Evolutionary conservation across 1,140 invertebrate genomes (phyloP), one percentile per base, ranked within the genome.

Genomic region (Halictus rubicundus): DNA sequence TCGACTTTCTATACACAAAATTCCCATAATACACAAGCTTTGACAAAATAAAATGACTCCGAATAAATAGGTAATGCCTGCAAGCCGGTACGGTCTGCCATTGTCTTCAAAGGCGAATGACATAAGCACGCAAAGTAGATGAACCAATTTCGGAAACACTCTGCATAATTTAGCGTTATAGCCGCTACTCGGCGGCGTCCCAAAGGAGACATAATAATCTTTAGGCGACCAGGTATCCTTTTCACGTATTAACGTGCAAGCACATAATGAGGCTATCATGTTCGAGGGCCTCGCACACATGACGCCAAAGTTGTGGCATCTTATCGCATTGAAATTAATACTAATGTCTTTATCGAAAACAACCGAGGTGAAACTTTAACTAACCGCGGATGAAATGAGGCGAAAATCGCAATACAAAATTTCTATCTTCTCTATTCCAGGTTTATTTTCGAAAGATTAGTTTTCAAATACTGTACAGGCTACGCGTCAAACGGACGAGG

Each of bases 101-200:
- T 37, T 61, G 27, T 0, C 9, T 12, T 57, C 21, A 23, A 39
- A 3, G 1, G n/a, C 16, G 8, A 32, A 25, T 12, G n/a, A 9
- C 49, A 16, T 66, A 25, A 75, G 6, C 46, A 32, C 23, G 27
- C 57, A 76, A 68, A 59, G n/a, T 76, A 32, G 8, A 10, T 21
- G 16, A 16, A 19, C 8, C 12, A 23, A 10, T 59, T 68, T 46
- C 14, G n/a, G 7, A 21, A 32, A 21, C 74, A 76, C 23, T 49
- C 37, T 76, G 54, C 46, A 76, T 76, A 68, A 76, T 60, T 25
- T 23, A 68, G 10, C 23, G 19, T 12, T n/a, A n/a, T n/a, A n/a
- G n/a, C n/a, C 19, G 23, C 19, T 66, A 54, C 4, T 65, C 21
- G 74, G 6, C 32, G 37, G 0, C 19, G 23, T 60, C 52, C 37